phyloP scores from a whole-genome alignment of 2,797 vertebrate genomes.

The Acipenser transmontanus region DNA sequence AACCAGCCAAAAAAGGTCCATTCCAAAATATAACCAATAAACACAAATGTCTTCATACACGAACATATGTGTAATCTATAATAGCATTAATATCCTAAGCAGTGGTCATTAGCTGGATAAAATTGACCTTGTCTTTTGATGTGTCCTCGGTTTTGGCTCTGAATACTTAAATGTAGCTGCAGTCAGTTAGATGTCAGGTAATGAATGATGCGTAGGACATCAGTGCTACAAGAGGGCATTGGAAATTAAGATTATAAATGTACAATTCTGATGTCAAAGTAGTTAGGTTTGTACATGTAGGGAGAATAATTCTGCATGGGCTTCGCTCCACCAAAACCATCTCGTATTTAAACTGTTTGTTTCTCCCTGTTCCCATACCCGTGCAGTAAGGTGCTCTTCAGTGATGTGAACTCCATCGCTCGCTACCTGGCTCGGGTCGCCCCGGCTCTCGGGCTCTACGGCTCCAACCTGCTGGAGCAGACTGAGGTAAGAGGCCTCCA shows the following conservation, averaged over 20 bases:
- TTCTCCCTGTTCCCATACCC: neutral
- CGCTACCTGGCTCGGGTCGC: conserved; percentile 85
- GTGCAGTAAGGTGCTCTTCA: conserved; percentile 61
- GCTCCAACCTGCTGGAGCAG: conserved; percentile 82
- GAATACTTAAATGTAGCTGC: too few relatives aligned
- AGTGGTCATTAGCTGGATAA: too few relatives aligned
- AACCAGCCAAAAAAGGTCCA: too few relatives aligned
- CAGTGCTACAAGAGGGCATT: too few relatives aligned
- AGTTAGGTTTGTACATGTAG: too few relatives aligned
- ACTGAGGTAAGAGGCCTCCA: conserved; percentile 70
- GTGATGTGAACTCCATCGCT: conserved; percentile 79
- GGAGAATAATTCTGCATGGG: neutral
- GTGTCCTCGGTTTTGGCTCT: too few relatives aligned
- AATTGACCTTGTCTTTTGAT: too few relatives aligned
- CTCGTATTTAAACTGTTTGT: neutral
- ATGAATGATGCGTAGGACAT: too few relatives aligned
- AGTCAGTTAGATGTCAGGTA: too few relatives aligned
- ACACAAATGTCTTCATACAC: too few relatives aligned
- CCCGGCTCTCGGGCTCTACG: conserved; percentile 73
- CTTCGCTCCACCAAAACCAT: neutral
- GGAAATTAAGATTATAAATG: too few relatives aligned
- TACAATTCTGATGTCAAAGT: neutral
- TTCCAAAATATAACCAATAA: too few relatives aligned
- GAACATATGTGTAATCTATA: neutral
- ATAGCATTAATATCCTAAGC: neutral